These are phyloP conservation scores for Trissolcus brochymenae DNA, from an alignment of 2,888 invertebrate genomes.

Conservation along the genomic window DNA sequence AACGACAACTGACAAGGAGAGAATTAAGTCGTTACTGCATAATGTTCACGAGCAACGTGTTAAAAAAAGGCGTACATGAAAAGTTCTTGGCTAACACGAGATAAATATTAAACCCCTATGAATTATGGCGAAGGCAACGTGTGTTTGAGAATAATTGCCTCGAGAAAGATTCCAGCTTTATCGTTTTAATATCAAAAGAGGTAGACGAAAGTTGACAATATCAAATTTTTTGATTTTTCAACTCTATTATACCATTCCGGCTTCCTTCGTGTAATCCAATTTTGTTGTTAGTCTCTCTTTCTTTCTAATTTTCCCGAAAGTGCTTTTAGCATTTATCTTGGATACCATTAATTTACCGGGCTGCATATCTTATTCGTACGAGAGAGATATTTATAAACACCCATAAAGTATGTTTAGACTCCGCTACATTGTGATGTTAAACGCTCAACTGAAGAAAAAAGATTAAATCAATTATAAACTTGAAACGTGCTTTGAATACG, in stretches of 20 bases:
- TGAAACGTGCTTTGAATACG: constrained; percentile 33
- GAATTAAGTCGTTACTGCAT: constrained; percentile 57
- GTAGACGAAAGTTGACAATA: background rate
- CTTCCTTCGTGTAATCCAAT: constrained; percentile 41
- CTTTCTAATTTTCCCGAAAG: constrained; percentile 65
- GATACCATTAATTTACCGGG: constrained; percentile 64
- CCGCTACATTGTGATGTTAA: constrained; percentile 54
- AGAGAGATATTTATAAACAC: constrained; percentile 61
- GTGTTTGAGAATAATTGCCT: constrained; percentile 20
- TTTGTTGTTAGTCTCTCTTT: constrained; percentile 50
- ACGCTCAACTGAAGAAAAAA: constrained; percentile 46
- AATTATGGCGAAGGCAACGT: constrained; percentile 43
- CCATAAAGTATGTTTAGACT: constrained; percentile 56
- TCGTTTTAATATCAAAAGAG: constrained; percentile 5
- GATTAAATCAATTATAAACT: constrained; percentile 48
- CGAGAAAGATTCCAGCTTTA: constrained; percentile 14
- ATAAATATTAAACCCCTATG: constrained; percentile 59
- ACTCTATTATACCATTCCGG: constrained; percentile 29
- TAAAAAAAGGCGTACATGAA: constrained; percentile 52
- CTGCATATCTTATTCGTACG: constrained; percentile 58
- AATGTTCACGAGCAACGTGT: constrained; percentile 50
- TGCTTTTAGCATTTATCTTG: constrained; percentile 69
- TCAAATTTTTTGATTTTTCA: constrained; percentile 24
- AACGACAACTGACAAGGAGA: constrained; percentile 36
- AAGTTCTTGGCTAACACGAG: constrained; percentile 54